Conservation (phyloP, 2,797 vertebrate species). For the Sebastes steindachneri region DNA sequence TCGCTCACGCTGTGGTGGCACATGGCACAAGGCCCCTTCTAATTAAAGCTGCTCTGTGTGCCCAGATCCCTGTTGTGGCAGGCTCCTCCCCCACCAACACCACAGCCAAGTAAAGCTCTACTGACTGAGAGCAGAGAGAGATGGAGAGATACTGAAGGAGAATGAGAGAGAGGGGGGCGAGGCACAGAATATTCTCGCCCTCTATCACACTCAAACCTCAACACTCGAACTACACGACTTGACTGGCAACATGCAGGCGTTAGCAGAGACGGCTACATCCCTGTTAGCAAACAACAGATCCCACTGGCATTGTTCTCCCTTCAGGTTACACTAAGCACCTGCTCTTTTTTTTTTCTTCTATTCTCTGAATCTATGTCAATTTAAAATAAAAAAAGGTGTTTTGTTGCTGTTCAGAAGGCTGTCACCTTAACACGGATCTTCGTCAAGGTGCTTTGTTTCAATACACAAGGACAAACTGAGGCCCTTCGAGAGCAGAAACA, state of each 20-base stretch:
- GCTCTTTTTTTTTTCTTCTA: constrained; percentile 12
- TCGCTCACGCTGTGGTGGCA: constrained; percentile 65
- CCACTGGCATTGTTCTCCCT: constrained; percentile 36
- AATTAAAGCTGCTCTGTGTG: constrained; percentile 84
- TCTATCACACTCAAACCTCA: constrained; percentile 32
- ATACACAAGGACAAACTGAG: constrained; percentile 49
- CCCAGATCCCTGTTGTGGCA: constrained; percentile 71
- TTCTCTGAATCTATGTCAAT: background rate
- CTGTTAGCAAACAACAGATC: constrained; percentile 34
- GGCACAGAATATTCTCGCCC: constrained; percentile 41
- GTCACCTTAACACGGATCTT: background rate
- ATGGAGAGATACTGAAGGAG: constrained; percentile 53
- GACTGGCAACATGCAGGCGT: constrained; percentile 14
- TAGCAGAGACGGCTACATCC: constrained; percentile 41
- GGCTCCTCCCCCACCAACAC: constrained; percentile 71
- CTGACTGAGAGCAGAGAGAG: constrained; percentile 55
- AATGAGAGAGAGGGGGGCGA: constrained; percentile 44
- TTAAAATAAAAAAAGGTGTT: background rate
- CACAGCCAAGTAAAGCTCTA: constrained; percentile 56
- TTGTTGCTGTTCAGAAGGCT: background rate
- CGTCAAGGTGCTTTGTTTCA: constrained; percentile 51
- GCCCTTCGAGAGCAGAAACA: constrained; percentile 29
- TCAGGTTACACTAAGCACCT: constrained; percentile 15
- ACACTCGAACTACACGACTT: constrained; percentile 12
- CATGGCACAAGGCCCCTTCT: constrained; percentile 78